Conservation (phyloP, 2,797 vertebrate species). For the Linurgus olivaceus region DNA sequence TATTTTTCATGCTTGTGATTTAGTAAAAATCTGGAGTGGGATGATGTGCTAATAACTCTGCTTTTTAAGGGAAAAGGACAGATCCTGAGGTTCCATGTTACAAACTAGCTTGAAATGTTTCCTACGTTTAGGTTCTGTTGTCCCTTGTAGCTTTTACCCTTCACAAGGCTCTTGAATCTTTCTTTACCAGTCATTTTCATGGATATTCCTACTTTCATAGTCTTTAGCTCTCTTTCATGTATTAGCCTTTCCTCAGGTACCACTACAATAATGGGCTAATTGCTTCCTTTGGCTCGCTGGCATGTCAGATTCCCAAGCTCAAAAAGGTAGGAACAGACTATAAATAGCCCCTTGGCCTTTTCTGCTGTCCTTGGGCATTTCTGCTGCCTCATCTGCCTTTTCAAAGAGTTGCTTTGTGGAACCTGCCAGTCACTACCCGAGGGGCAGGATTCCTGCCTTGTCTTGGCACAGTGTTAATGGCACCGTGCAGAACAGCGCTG, state of each 20-base stretch:
- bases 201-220: not conserved
- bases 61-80: not conserved
- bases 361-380: not conserved
- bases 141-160: not conserved
- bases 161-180: not conserved
- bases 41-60: not conserved
- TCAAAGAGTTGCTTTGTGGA: not conserved
- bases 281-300: not conserved
- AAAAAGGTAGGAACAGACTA: rapidly evolving
- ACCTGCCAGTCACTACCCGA: not conserved
- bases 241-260: not conserved
- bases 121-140: not conserved
- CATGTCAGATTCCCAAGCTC: not conserved
- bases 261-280: not conserved
- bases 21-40: not conserved
- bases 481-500: not conserved
- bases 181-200: not conserved
- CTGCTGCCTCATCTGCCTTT: not conserved
- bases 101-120: not conserved
- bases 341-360: not conserved
- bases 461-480: not conserved
- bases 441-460: not conserved
- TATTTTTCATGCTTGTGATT: not conserved
- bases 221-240: not conserved
- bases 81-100: not conserved